phyloP scores from a whole-genome alignment of 2,888 invertebrate species.

The Lymantria dispar region DNA sequence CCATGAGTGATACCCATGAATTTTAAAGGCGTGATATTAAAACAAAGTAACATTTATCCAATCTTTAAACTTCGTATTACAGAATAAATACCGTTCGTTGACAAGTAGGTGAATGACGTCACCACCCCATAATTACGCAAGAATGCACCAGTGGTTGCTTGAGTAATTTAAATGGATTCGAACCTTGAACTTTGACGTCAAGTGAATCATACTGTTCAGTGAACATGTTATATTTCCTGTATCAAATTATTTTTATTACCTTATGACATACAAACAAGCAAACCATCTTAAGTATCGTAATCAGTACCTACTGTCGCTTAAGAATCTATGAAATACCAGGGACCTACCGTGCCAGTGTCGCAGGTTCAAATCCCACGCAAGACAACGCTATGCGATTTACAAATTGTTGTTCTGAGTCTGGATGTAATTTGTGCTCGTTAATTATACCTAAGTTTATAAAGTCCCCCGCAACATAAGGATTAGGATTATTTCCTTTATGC shows the following conservation, averaged over 20 bases:
- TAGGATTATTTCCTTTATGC: no score
- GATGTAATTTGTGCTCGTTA: no score
- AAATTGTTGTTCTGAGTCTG: no score
- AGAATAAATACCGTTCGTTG: not conserved
- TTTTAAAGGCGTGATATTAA: no score
- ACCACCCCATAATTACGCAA: conserved; percentile 3
- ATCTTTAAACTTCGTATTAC: not conserved
- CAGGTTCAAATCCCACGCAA: no score
- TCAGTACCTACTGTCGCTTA: not conserved
- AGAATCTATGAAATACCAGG: not conserved
- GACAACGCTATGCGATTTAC: no score
- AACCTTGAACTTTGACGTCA: conserved; percentile 19
- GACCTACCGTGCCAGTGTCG: no score
- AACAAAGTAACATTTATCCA: no score
- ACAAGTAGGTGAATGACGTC: not conserved
- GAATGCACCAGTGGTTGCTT: conserved; percentile 8
- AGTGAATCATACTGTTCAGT: conserved; percentile 3
- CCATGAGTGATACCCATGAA: no score
- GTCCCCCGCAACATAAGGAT: no score
- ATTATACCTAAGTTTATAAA: no score
- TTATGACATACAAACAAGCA: not conserved
- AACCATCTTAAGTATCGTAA: not conserved
- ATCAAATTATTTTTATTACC: not conserved
- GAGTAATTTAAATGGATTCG: conserved; percentile 25
- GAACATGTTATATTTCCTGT: not conserved